Evolutionary conservation across 2,888 invertebrate species (phyloP).

Genomic region (Drosophila nr. perissopoda): DNA sequence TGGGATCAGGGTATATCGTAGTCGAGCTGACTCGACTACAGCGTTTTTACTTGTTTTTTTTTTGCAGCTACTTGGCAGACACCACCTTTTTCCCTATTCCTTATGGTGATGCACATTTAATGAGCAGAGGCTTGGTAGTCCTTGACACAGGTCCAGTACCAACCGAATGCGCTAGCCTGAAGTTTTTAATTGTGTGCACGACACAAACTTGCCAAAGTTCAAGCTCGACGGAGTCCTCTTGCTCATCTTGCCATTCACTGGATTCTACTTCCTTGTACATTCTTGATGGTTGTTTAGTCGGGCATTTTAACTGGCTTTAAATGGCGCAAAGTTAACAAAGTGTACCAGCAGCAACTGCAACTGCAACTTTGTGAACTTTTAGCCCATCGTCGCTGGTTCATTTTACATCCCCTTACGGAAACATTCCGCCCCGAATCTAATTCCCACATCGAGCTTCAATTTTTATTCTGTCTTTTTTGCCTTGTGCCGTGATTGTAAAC

Average conservation of each 20-base stretch:
- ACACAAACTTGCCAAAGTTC: constrained; percentile 45
- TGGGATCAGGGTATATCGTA: neutral
- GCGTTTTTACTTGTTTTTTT: neutral
- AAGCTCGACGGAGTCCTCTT: constrained; percentile 23
- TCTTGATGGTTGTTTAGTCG: constrained; percentile 10
- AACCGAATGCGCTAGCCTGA: constrained; percentile 8
- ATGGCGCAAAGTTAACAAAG: constrained; percentile 69
- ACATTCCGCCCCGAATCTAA: neutral
- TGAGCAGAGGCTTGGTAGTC: constrained; percentile 37
- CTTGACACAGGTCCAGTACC: constrained; percentile 34
- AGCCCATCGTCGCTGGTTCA: constrained; percentile 59
- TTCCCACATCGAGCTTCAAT: constrained; percentile 25
- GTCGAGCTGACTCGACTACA: neutral
- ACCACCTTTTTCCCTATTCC: neutral
- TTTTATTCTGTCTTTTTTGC: constrained; percentile 7
- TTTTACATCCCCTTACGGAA: constrained; percentile 20
- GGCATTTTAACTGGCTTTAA: constrained; percentile 47
- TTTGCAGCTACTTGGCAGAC: neutral
- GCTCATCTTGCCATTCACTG: constrained; percentile 15
- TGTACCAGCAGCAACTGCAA: constrained; percentile 30
- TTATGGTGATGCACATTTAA: constrained; percentile 50
- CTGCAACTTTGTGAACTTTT: constrained; percentile 69
- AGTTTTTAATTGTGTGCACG: constrained; percentile 54
- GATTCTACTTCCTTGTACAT: constrained; percentile 3
- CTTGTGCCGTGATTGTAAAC: constrained; percentile 67